Conservation (phyloP, 2,797 vertebrate genomes). For the Falco columbarius region DNA sequence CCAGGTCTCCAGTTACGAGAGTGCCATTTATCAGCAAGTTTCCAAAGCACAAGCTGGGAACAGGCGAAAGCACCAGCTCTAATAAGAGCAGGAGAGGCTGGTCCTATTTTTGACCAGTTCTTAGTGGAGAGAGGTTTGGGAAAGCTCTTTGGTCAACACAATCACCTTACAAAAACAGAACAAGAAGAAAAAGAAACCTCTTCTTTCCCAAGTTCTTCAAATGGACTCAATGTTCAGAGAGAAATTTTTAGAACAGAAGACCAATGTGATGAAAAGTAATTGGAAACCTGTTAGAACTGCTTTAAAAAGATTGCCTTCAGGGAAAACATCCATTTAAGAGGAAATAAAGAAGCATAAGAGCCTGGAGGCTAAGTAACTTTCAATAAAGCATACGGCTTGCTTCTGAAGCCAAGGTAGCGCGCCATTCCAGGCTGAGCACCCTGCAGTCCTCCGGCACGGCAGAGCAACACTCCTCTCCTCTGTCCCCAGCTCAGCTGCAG, state of each 20-base stretch:
- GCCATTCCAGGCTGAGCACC: not conserved
- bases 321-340: not conserved
- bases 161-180: not conserved
- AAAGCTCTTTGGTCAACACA: not conserved
- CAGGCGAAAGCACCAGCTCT: not conserved
- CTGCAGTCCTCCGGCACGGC: accelerated
- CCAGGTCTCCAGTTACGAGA: not conserved
- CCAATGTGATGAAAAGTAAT: constrained; percentile 15
- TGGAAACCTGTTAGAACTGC: not conserved
- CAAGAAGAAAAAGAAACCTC: not conserved
- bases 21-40: not conserved
- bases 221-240: not conserved
- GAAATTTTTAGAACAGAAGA: not conserved
- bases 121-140: not conserved
- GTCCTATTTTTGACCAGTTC: not conserved
- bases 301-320: not conserved
- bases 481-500: not conserved
- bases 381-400: not conserved
- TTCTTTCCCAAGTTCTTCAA: not conserved
- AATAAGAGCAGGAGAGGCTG: not conserved
- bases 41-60: not conserved
- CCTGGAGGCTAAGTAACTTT: not conserved
- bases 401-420: accelerated
- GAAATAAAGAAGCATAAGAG: not conserved
- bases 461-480: not conserved